A percentile compares a stretch with the other conserved stretches of the same genome.
Evolutionary conservation across 2,113 vertebrate genomes (phyloP).

Genomic region (Pyxicephalus adspersus): DNA sequence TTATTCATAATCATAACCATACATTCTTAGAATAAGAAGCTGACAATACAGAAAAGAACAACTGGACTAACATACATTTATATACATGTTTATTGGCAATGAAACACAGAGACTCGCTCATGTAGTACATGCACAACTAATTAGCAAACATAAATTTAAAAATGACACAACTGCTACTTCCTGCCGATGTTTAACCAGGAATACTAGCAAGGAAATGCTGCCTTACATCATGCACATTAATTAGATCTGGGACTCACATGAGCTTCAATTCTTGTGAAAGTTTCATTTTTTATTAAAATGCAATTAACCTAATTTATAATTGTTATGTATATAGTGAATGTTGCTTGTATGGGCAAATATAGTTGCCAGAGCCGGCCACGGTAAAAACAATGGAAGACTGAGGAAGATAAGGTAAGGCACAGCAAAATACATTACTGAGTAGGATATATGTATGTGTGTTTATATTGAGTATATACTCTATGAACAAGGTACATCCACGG

Average conservation of each 20-base stretch:
- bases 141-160: background rate
- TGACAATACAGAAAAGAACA: too few species aligned
- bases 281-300: background rate
- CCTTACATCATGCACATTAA: background rate
- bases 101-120: background rate
- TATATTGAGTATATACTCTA: too few species aligned
- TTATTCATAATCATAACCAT: too few species aligned
- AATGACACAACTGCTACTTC: background rate
- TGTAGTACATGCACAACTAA: background rate
- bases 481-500: too few species aligned
- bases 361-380: too few species aligned
- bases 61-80: too few species aligned
- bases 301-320: background rate
- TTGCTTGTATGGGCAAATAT: background rate
- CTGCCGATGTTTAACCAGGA: background rate
- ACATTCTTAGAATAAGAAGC: too few species aligned
- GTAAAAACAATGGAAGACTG: too few species aligned
- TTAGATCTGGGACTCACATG: constrained; percentile 11
- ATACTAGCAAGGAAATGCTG: constrained; percentile 5
- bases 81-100: too few species aligned
- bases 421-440: too few species aligned
- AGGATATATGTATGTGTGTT: too few species aligned
- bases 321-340: background rate
- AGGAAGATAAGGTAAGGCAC: too few species aligned
- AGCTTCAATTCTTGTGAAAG: background rate